Conservation (phyloP, 2,113 vertebrate species). For the Eubucco bourcierii region DNA sequence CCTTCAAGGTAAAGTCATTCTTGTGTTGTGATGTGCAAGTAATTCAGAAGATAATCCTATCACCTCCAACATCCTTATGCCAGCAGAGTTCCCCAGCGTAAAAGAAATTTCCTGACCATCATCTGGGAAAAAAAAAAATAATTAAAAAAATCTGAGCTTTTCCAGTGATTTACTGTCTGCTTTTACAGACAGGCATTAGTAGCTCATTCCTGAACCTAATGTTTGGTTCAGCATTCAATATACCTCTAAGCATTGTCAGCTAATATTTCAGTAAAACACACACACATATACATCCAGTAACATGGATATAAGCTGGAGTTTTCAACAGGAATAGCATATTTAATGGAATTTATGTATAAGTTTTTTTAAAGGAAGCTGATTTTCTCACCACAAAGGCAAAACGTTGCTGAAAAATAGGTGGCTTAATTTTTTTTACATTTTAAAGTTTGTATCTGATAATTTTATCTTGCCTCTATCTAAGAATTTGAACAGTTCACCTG, state of each 20-base stretch:
- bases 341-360: not conserved
- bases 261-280: not conserved
- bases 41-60: slow-evolving; percentile 3
- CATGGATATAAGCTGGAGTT: not conserved
- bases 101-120: not conserved
- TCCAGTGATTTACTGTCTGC: not conserved
- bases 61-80: not conserved
- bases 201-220: not conserved
- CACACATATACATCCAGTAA: not conserved
- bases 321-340: not conserved
- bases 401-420: not conserved
- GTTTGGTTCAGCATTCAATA: not conserved
- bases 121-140: not conserved
- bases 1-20: not conserved
- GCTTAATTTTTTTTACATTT: not conserved
- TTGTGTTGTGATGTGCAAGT: not conserved
- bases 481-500: not conserved
- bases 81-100: not conserved
- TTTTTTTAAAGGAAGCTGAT: not conserved
- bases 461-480: not conserved
- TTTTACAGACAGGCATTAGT: not conserved
- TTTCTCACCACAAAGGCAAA: not conserved
- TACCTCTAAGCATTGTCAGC: not conserved
- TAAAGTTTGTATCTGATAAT: not conserved
- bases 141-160: not conserved